These are phyloP conservation scores for Gobius niger DNA, from an alignment of 2,113 vertebrate genomes.

Conservation along the genomic window DNA sequence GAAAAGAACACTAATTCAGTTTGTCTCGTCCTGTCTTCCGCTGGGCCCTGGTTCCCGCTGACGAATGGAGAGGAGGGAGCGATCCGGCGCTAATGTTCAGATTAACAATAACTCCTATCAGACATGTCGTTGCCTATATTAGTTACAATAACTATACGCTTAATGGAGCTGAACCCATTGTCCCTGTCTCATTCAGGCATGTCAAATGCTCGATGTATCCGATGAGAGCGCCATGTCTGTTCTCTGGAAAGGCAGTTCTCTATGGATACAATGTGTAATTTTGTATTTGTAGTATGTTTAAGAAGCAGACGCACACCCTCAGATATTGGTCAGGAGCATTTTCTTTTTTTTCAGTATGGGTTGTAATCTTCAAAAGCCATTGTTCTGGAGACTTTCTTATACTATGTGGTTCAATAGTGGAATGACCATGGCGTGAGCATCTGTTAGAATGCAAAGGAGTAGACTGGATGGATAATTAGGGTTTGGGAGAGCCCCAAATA, in stretches of 20 bases:
- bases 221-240: background rate
- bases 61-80: conserved; percentile 32
- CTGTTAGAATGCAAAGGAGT: too few relatives aligned
- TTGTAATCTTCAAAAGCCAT: too few relatives aligned
- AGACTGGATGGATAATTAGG: too few relatives aligned
- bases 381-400: too few relatives aligned
- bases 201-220: conserved; percentile 17
- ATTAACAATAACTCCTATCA: conserved; percentile 61
- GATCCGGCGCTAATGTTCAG: conserved; percentile 49
- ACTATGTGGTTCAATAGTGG: too few relatives aligned
- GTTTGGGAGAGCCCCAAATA: too few relatives aligned
- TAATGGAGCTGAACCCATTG: conserved; percentile 28
- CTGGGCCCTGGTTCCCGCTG: conserved; percentile 39
- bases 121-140: conserved; percentile 56
- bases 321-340: too few relatives aligned
- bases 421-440: too few relatives aligned
- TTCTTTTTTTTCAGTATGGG: too few relatives aligned
- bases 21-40: conserved; percentile 68
- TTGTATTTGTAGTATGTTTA: background rate
- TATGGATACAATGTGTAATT: background rate
- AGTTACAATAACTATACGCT: conserved; percentile 47
- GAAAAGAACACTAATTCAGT: conserved; percentile 79
- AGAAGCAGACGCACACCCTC: background rate
- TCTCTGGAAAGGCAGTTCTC: background rate
- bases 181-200: conserved; percentile 8